These are phyloP conservation scores for Notodonta dromedarius DNA, from an alignment of 2,888 invertebrate genomes.

Conservation along the genomic window DNA sequence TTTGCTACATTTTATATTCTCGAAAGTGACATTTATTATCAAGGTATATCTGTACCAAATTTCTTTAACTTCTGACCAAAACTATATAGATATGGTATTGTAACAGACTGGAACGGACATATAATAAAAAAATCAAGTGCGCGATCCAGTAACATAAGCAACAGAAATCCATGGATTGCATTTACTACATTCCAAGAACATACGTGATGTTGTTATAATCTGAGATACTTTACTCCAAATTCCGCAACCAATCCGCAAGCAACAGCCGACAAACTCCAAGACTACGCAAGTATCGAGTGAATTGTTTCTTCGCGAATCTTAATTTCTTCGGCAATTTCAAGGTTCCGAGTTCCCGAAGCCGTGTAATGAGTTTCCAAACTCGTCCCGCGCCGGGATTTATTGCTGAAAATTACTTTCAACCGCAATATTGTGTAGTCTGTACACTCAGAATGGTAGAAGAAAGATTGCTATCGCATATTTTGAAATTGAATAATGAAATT, in stretches of 20 bases:
- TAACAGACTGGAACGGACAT: no score
- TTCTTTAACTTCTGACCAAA: no score
- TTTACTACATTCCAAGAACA: no score
- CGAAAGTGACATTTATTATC: no score
- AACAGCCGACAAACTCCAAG: neutral
- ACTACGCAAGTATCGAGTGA: slow-evolving; percentile 18
- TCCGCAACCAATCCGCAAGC: neutral
- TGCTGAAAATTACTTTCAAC: slow-evolving; percentile 35
- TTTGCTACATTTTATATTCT: no score
- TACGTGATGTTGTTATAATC: no score
- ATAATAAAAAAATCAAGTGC: neutral
- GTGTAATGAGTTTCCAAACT: slow-evolving; percentile 48
- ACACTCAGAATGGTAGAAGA: neutral
- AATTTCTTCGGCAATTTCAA: slow-evolving; percentile 37
- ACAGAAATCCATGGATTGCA: no score
- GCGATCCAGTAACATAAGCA: neutral
- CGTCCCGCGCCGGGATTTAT: slow-evolving; percentile 32
- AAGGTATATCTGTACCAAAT: no score
- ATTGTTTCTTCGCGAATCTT: slow-evolving; percentile 37
- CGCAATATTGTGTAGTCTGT: slow-evolving; percentile 35
- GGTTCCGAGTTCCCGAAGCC: slow-evolving; percentile 39
- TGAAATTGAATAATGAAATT: no score
- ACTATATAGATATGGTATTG: no score
- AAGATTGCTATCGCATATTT: neutral
- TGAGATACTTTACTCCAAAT: neutral